Evolutionary conservation across 2,888 invertebrate genomes (phyloP).

Genomic region (Pollenia angustigena): DNA sequence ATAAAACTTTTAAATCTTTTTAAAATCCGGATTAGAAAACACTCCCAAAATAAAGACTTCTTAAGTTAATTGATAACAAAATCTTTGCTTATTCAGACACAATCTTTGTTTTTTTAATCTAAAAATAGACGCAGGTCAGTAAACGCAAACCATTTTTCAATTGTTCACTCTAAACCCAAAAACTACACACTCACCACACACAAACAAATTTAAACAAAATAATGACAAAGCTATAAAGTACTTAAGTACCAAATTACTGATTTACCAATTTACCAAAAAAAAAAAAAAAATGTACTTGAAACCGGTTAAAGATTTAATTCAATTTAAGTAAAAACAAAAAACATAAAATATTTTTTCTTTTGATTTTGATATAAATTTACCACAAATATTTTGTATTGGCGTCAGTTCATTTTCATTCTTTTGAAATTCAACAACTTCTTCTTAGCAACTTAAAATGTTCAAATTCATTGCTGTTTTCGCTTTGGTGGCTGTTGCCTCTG

Average conservation of each 20-base stretch:
- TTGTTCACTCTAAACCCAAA: not conserved
- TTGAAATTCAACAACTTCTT: conserved; percentile 27
- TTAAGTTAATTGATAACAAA: not conserved
- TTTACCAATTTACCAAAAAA: not conserved
- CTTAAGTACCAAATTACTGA: not conserved
- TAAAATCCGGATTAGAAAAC: conserved; percentile 9
- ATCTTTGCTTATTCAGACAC: not conserved
- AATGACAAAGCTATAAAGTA: conserved; percentile 31
- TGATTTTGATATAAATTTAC: conserved; percentile 56
- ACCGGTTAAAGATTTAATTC: conserved; percentile 52
- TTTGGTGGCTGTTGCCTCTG: conserved; percentile 85
- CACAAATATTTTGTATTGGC: not conserved
- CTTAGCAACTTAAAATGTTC: conserved; percentile 32
- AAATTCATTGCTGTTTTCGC: conserved; percentile 86
- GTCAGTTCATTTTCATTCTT: conserved; percentile 64
- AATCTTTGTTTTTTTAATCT: not conserved
- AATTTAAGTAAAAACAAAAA: conserved; percentile 1
- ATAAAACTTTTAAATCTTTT: not conserved
- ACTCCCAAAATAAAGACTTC: not conserved
- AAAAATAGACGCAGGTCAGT: conserved; percentile 1
- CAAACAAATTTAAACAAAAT: conserved; percentile 16
- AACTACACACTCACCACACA: not conserved
- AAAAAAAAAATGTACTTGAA: not conserved
- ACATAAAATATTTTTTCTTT: not conserved
- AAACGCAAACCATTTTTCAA: not conserved